Base-by-base conservation (phyloP, 2,888 invertebrate species). In the Cephus rjabovi region DNA sequence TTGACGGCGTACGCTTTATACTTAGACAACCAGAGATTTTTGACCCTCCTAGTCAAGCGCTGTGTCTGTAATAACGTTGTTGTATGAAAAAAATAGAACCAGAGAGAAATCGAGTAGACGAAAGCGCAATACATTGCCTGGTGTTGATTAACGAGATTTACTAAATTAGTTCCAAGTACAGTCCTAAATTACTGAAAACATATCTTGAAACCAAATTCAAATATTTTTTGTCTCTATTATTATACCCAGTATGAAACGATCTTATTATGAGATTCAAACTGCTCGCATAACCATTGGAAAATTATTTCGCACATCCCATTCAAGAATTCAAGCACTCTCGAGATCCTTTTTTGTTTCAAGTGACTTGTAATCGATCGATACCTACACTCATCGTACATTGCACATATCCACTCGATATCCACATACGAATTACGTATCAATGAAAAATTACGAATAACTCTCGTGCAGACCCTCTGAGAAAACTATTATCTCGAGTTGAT, bases 401-500 rank as follows among this genome's bases (percentile, higher is more conserved):
- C 23, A 56, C 9, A 56, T 56, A 56, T 56, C 1, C 9, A 23
- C 23, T 56, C 56, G 23, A 23, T 56, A 23, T 56, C 23, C 56
- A 56, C 23, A 56, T 56, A 56, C 23, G 9, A 56, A 23, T 56
- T 56, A 23, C 23, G 2, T 9, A 56, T 56, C 56, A 56, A 56
- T 9, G 56, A 56, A 56, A 56, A 56, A 56, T 56, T 56, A 23
- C 9, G 56, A 56, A 56, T 56, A 23, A 56, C 23, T 56, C 56
- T 56, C 56, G 56, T 23, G 23, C 56, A 23, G 56, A 56, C 23
- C 56, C 56, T 56, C 23, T 56, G 81, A 84, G 86, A 84, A 87
- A 88, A 87, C 86, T 86, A 87, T 88, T 87, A 87, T 87, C 85
- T 82, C 81, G 80, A 80, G 85, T 85, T 87, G 88, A 90, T 89